Evolutionary conservation across 2,888 invertebrate genomes (phyloP), one percentile per base, ranked within the genome.

Genomic region (Meghimatium bilineatum): DNA sequence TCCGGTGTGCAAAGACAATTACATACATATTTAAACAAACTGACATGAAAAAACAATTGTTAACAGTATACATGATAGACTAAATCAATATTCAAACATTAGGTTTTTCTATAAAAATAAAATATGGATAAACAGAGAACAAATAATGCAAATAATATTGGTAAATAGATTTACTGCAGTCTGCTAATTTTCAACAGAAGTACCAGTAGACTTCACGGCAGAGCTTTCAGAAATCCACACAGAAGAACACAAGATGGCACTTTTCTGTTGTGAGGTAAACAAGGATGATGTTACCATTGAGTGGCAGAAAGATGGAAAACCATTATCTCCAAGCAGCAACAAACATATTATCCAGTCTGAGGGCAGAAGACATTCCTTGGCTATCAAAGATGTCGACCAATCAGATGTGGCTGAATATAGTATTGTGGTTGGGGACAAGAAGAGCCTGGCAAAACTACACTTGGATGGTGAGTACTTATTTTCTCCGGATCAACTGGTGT

Each of bases 361-460:
- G 10, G 91, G 90, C 82, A 89, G 87, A 20, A 85, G 87, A 85
- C 98, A 98, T 93, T 96, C 96, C 89, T 94, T 99, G 56, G 97
- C 97, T 93, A 97, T 98, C 89, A 96, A 96, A 91, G 96, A 97
- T 88, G 95, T 97, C 63, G 95, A 95, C 87, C 92, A 95, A 2
- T 95, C 95, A 82, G 98, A 98, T 93, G 96, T 95, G 52, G 98
- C 97, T 26, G 95, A 96, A 89, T 98, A 98, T 92, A 95, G 97
- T 0, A 97, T 98, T 91, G 95, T 96, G 93, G 93, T 94, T 63
- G 94, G 94, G 49, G 93, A 93, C 84, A 96, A 97, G 92, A 95
- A 95, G 86, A 97, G 97, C 36, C 95, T 95, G 74, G 98, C 97
- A 0, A 96, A 94, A 89, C 95, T 98, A 69, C 96, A 95, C 0